These are phyloP conservation scores for Scaptomyza hsui DNA, from an alignment of 1,140 invertebrate genomes.

Conservation along the genomic window DNA sequence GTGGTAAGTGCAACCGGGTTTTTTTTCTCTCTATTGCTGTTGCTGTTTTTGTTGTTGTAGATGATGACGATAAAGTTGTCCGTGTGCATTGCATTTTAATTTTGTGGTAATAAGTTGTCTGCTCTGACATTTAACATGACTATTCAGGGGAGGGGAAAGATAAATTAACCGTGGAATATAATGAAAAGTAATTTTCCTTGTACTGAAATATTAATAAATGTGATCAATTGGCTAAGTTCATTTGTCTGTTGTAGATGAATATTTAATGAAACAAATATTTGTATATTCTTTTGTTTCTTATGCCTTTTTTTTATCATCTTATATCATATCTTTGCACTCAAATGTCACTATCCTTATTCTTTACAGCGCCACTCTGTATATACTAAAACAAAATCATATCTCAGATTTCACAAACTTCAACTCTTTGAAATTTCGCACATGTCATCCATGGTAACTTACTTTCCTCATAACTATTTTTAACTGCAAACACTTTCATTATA, in stretches of 20 bases:
- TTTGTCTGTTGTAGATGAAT: too few relatives aligned
- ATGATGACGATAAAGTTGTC: constrained; percentile 40
- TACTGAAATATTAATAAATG: background rate
- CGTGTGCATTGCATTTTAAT: constrained; percentile 49
- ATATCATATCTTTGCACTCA: background rate
- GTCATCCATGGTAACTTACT: constrained; percentile 5
- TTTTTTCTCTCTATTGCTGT: constrained; percentile 6
- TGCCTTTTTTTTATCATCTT: too few relatives aligned
- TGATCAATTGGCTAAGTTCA: too few relatives aligned
- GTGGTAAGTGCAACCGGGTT: constrained; percentile 55
- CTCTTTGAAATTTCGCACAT: constrained; percentile 2
- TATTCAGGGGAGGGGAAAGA: constrained; percentile 7
- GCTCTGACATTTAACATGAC: constrained; percentile 24
- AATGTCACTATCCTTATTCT: background rate
- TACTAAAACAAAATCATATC: background rate
- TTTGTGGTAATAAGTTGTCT: constrained; percentile 28
- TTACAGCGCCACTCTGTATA: background rate
- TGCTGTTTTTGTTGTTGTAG: constrained; percentile 16
- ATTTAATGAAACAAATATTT: too few relatives aligned
- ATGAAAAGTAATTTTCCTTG: background rate
- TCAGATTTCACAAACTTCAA: background rate
- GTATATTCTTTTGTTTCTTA: too few relatives aligned
- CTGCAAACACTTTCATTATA: too few relatives aligned
- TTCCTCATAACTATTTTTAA: background rate
- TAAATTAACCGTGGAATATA: background rate